Percentiles rank a stretch among this genome's conserved stretches.
Conservation (phyloP, 2,113 vertebrate species). For the Murina feae region DNA sequence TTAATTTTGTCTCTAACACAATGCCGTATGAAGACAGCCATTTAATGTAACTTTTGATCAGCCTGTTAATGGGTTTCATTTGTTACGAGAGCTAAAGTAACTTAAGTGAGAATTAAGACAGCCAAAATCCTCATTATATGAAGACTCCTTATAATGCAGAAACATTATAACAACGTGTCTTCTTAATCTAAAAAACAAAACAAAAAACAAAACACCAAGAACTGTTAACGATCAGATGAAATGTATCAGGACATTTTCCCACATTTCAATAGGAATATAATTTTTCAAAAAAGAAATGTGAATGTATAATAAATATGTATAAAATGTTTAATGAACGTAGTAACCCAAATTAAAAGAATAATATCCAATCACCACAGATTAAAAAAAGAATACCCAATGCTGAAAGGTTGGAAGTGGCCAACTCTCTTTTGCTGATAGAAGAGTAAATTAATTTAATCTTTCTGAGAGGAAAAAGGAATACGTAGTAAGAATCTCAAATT, state of each 20-base stretch:
- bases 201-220: background rate
- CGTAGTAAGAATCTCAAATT: background rate
- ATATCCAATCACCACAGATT: constrained; percentile 11
- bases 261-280: background rate
- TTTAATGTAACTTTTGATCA: background rate
- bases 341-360: background rate
- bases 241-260: background rate
- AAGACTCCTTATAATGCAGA: background rate
- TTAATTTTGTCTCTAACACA: background rate
- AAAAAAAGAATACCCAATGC: background rate
- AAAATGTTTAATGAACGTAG: background rate
- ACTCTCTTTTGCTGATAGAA: background rate
- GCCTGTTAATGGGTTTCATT: background rate
- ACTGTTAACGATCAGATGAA: background rate
- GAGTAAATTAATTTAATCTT: constrained; percentile 13
- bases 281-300: background rate
- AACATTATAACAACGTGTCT: background rate
- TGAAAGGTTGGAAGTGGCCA: background rate
- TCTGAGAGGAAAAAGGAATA: background rate
- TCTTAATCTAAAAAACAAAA: background rate
- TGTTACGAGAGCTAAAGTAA: background rate
- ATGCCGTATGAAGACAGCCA: background rate
- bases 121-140: background rate
- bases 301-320: background rate
- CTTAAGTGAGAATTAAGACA: background rate